Evolutionary conservation across 2,113 vertebrate species (phyloP).

Genomic region (Hippocampus barbouri): DNA sequence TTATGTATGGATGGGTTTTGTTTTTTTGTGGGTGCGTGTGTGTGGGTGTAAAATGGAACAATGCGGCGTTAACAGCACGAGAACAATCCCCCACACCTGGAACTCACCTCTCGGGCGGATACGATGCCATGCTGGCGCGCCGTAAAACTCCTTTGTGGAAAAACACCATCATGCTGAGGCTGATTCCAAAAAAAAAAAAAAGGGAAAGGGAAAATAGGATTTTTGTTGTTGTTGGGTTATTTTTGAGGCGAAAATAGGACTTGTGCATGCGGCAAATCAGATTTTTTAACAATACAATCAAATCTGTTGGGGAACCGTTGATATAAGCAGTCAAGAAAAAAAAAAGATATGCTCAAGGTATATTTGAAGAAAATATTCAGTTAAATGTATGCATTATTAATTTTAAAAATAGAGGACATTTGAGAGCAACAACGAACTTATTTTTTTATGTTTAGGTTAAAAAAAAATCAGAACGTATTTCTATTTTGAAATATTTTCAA

Average conservation of each 20-base stretch:
- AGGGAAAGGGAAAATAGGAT: conserved; percentile 42
- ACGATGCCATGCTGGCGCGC: conserved; percentile 50
- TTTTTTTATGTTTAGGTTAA: not conserved
- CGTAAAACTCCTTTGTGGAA: conserved; percentile 73
- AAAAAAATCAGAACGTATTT: not conserved
- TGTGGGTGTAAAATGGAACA: conserved; percentile 52
- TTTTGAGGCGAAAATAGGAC: too few species aligned
- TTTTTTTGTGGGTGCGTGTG: not conserved
- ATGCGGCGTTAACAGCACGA: conserved; percentile 50
- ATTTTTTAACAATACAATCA: not conserved
- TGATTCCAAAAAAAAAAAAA: conserved; percentile 16
- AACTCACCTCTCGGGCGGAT: conserved; percentile 65
- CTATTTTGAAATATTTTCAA: not conserved
- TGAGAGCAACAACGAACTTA: too few species aligned
- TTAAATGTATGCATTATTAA: not conserved
- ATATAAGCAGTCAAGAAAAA: not conserved
- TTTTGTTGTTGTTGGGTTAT: conserved; percentile 16
- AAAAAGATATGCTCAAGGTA: not conserved
- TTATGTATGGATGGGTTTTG: not conserved
- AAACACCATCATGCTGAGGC: conserved; percentile 67
- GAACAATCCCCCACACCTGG: conserved; percentile 61
- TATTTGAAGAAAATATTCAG: not conserved
- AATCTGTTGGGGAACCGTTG: not conserved
- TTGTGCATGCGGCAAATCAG: not conserved
- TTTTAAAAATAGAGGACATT: not conserved